phyloP scores from a whole-genome alignment of 2,113 vertebrate genomes.

The Saguinus midas region DNA sequence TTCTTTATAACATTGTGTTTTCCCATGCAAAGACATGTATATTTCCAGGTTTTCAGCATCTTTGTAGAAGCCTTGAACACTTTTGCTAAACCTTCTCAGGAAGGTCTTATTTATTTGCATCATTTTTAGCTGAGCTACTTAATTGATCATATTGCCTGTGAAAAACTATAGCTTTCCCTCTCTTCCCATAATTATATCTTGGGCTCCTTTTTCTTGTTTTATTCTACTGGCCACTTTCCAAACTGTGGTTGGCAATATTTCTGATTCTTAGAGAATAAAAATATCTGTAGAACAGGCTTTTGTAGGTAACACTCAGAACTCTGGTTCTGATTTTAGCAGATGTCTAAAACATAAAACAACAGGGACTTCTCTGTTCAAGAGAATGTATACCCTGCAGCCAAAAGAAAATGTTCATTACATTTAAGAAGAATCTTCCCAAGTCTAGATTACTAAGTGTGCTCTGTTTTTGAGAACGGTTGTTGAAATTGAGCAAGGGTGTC shows the following conservation, averaged over 20 bases:
- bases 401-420: too few species aligned
- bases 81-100: not conserved
- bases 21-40: fast-evolving
- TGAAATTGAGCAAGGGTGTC: too few species aligned
- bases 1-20: not conserved
- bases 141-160: not conserved
- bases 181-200: fast-evolving
- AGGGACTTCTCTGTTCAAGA: too few species aligned
- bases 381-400: not conserved
- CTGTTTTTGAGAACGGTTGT: not conserved
- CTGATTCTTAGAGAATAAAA: not conserved
- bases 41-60: too few species aligned
- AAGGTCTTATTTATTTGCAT: not conserved
- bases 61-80: fast-evolving
- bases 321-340: too few species aligned
- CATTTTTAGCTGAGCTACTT: not conserved
- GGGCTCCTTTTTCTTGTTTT: not conserved
- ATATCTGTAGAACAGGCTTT: not conserved
- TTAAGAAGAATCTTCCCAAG: not conserved
- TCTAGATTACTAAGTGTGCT: not conserved
- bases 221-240: not conserved
- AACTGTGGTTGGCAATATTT: fast-evolving
- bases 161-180: not conserved
- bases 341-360: too few species aligned
- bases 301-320: too few species aligned